Percentiles rank a stretch among this genome's conserved stretches.
phyloP scores from a whole-genome alignment of 2,797 vertebrate genomes.

The Sciaenops ocellatus region DNA sequence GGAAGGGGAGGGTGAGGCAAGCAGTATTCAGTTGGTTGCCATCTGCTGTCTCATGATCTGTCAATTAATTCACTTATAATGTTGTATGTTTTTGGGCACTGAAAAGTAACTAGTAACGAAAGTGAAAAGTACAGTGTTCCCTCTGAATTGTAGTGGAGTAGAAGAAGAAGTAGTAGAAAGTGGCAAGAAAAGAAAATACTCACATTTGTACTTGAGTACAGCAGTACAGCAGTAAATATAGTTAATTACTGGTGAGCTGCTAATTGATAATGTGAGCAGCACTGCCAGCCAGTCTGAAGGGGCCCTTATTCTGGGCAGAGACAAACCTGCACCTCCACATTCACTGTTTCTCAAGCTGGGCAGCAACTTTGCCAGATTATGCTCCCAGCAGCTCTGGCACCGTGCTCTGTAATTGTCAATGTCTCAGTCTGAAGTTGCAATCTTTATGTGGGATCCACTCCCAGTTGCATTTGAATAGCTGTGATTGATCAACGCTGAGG shows the following conservation, averaged over 20 bases:
- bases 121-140: not conserved
- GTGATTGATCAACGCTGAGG: constrained; percentile 69
- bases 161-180: not conserved
- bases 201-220: not conserved
- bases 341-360: constrained; percentile 47
- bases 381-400: constrained; percentile 63
- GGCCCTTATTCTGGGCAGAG: constrained; percentile 38
- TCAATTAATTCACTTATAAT: not conserved
- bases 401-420: constrained; percentile 35
- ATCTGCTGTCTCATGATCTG: too few relatives aligned
- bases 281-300: constrained; percentile 31
- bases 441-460: constrained; percentile 67
- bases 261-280: constrained; percentile 64
- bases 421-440: constrained; percentile 63
- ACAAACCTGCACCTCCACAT: constrained; percentile 47
- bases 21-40: too few relatives aligned
- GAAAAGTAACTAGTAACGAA: not conserved
- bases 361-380: constrained; percentile 49
- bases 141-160: not conserved
- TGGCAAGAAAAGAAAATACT: not conserved
- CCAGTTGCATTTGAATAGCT: constrained; percentile 69
- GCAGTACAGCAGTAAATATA: not conserved
- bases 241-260: constrained; percentile 33
- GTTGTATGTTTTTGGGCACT: too few relatives aligned
- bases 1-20: too few relatives aligned